A percentile compares a stretch with the other conserved stretches of the same genome.
Conservation (phyloP, 2,888 invertebrate species). For the Orthosia cruda region DNA sequence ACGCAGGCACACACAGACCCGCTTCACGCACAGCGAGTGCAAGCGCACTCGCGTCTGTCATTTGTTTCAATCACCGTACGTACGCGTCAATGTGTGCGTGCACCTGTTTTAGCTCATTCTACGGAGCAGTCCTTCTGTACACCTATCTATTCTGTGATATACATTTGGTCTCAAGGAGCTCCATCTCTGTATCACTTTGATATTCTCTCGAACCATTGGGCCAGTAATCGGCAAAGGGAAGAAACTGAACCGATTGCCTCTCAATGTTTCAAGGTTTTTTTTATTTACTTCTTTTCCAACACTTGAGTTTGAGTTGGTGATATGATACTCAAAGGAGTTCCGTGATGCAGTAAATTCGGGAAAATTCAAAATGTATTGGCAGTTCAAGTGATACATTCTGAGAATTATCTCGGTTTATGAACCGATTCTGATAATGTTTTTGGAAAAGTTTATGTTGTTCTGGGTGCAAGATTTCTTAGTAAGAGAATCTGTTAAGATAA, state of each 20-base stretch:
- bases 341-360: not conserved
- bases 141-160: conserved; percentile 7
- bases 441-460: not conserved
- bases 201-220: conserved; percentile 60
- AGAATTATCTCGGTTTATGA: not conserved
- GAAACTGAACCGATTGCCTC: conserved; percentile 31
- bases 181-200: conserved; percentile 58
- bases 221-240: conserved; percentile 62
- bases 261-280: conserved; percentile 28
- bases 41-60: not conserved
- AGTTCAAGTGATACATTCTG: not conserved
- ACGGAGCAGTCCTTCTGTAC: not conserved
- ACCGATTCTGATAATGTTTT: not conserved
- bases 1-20: not conserved
- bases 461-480: not conserved
- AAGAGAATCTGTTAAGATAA: not conserved
- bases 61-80: not conserved
- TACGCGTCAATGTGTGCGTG: not conserved
- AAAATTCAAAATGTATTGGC: not conserved
- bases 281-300: conserved; percentile 31
- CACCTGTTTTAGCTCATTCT: not conserved
- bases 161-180: conserved; percentile 41
- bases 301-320: conserved; percentile 1
- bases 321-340: conserved; percentile 5
- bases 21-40: not conserved